Percentiles rank a stretch among this genome's conserved stretches.
Conservation (phyloP, 2,113 vertebrate species). For the Leptocoma aspasia region DNA sequence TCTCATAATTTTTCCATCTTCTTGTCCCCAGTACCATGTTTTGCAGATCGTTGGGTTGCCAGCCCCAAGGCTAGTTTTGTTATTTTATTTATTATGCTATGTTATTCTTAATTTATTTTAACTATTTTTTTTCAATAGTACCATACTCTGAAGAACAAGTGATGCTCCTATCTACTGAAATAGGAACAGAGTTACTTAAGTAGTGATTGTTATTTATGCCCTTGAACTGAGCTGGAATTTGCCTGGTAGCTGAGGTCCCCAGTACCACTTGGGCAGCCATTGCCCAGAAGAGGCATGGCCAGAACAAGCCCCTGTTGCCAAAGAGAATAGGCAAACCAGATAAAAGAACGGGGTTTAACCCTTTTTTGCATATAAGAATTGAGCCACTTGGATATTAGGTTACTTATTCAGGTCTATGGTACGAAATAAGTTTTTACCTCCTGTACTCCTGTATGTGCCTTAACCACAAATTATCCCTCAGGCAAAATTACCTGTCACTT, state of each 20-base stretch:
- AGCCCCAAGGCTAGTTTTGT: not conserved
- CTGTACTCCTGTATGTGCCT: not conserved
- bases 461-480: constrained; percentile 32
- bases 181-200: not conserved
- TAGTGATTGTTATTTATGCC: not conserved
- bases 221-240: not conserved
- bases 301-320: not conserved
- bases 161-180: not conserved
- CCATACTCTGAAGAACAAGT: not conserved
- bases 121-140: too few relatives aligned
- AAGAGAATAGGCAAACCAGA: not conserved
- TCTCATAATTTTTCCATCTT: not conserved
- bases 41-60: not conserved
- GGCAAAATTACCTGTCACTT: constrained; percentile 35
- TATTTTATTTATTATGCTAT: not conserved
- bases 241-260: not conserved
- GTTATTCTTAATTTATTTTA: not conserved
- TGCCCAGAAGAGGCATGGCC: not conserved
- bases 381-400: not conserved
- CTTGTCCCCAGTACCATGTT: fast-evolving
- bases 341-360: not conserved
- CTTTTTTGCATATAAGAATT: not conserved
- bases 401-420: not conserved
- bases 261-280: not conserved
- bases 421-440: not conserved